Percentiles rank a stretch among this genome's conserved stretches.
phyloP scores from a whole-genome alignment of 2,888 invertebrate species.

The Dorcus parallelipipedus region DNA sequence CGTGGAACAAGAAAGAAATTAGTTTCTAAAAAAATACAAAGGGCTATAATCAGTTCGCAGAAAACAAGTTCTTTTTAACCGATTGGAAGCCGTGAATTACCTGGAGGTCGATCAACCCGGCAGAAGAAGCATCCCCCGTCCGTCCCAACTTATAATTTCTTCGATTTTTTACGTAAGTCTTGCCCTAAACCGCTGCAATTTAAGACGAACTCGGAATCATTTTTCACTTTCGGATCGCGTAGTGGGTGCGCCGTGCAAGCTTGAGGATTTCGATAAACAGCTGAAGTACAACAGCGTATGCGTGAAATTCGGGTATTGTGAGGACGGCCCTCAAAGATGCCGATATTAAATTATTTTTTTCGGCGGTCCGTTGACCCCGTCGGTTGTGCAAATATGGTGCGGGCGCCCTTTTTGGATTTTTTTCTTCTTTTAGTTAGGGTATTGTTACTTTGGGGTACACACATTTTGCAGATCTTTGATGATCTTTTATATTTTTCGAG shows the following conservation, averaged over 20 bases:
- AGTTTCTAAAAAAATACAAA: too few species aligned
- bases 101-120: conserved; percentile 26
- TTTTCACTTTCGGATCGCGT: conserved; percentile 22
- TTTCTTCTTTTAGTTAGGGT: not conserved
- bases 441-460: conserved; percentile 4
- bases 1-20: too few species aligned
- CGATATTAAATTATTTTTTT: conserved; percentile 26
- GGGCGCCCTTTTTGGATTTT: conserved; percentile 17
- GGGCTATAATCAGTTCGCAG: not conserved
- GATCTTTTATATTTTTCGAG: conserved; percentile 7
- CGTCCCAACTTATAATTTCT: not conserved
- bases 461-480: conserved; percentile 9
- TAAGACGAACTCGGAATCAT: conserved; percentile 14
- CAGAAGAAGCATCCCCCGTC: conserved; percentile 7
- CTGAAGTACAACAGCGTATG: not conserved
- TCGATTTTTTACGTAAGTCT: too few species aligned
- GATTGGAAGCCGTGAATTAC: conserved; percentile 17
- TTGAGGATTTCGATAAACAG: not conserved
- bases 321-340: conserved; percentile 22
- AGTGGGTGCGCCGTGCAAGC: conserved; percentile 13
- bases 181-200: not conserved
- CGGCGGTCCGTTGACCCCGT: conserved; percentile 21
- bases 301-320: conserved; percentile 26
- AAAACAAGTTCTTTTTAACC: conserved; percentile 12
- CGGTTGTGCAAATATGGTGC: conserved; percentile 22